A percentile compares a stretch with the other conserved stretches of the same genome.
These are phyloP conservation scores for Polypedilum vanderplanki DNA, from an alignment of 1,140 invertebrate species.

Conservation along the genomic window DNA sequence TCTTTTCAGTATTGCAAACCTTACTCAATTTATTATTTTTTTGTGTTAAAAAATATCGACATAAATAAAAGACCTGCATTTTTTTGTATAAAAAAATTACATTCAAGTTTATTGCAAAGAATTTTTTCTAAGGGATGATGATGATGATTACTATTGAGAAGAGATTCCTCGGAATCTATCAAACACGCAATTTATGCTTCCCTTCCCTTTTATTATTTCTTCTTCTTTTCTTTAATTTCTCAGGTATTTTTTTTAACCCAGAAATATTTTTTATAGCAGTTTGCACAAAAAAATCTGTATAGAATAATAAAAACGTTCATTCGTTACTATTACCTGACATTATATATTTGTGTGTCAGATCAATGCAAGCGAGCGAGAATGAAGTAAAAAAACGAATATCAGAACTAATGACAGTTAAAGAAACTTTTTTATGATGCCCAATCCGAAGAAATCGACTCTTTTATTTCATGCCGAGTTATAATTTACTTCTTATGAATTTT, in stretches of 20 bases:
- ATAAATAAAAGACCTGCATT: not conserved
- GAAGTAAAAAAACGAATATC: not conserved
- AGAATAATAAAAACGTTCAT: too few relatives aligned
- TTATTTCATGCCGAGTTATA: slow-evolving; percentile 8
- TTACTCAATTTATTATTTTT: slow-evolving; percentile 28
- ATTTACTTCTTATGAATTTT: not conserved
- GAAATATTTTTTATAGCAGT: not conserved
- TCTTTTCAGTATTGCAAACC: slow-evolving; percentile 23
- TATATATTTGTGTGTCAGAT: slow-evolving; percentile 15
- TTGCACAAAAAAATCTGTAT: not conserved
- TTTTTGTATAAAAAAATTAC: slow-evolving; percentile 27
- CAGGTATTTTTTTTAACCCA: slow-evolving; percentile 1
- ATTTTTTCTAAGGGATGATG: slow-evolving; percentile 19
- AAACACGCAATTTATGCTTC: slow-evolving; percentile 28
- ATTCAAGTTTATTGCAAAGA: not conserved
- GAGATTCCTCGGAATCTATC: not conserved
- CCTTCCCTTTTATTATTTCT: not conserved
- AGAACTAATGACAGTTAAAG: slow-evolving; percentile 21
- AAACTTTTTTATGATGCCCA: not conserved
- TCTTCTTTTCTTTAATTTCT: slow-evolving; percentile 15
- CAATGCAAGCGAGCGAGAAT: not conserved
- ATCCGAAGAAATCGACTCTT: not conserved
- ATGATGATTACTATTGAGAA: not conserved
- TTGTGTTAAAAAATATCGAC: not conserved
- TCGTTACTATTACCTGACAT: slow-evolving; percentile 25